A percentile compares a stretch with the other conserved stretches of the same genome.
These are phyloP conservation scores for Calameuta filiformis DNA, from an alignment of 2,888 invertebrate species.

Conservation along the genomic window DNA sequence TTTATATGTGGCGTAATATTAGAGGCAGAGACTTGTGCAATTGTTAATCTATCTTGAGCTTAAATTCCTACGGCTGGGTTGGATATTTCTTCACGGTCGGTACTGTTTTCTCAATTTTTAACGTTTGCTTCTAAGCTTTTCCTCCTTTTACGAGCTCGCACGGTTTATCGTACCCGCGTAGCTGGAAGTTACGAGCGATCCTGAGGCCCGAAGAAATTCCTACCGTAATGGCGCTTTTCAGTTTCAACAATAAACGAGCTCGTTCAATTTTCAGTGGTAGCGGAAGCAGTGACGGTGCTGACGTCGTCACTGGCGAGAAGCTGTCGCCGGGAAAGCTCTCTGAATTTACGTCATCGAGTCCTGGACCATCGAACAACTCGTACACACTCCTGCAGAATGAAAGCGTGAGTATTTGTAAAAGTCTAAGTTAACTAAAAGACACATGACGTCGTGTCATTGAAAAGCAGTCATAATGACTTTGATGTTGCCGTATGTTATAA, in stretches of 20 bases:
- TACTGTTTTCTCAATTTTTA: not conserved
- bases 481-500: not conserved
- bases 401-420: conserved; percentile 47
- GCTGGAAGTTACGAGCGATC: not conserved
- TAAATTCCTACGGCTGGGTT: not conserved
- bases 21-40: not conserved
- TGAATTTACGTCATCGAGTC: conserved; percentile 59
- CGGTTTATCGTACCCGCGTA: not conserved
- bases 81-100: not conserved
- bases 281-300: conserved; percentile 72
- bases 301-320: conserved; percentile 61
- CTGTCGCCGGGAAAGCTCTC: conserved; percentile 59
- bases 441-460: not conserved
- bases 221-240: not conserved
- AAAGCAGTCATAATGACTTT: not conserved
- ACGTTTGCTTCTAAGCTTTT: not conserved
- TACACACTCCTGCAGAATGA: conserved; percentile 58
- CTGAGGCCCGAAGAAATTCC: not conserved
- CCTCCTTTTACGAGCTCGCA: not conserved
- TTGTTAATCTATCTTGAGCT: not conserved
- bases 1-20: not conserved
- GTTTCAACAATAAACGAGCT: not conserved
- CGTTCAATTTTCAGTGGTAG: conserved; percentile 67
- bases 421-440: not conserved
- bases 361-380: conserved; percentile 59